Evolutionary conservation across 1,140 invertebrate species (phyloP).

Genomic region (Drosophila simulans): DNA sequence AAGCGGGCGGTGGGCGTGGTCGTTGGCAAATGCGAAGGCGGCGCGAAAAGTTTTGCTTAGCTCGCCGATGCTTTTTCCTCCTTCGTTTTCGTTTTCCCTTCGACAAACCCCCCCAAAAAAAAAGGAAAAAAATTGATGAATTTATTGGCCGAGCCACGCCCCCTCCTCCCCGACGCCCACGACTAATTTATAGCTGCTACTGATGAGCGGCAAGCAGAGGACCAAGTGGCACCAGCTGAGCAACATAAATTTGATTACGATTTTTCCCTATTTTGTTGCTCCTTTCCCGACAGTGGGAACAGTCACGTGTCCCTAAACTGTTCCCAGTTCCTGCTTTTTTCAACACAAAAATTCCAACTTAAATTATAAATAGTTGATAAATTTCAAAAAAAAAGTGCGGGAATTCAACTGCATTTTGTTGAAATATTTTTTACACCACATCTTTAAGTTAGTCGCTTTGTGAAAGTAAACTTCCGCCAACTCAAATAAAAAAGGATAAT

Average conservation of each 20-base stretch:
- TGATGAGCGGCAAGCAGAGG: constrained; percentile 11
- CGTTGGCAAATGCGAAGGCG: constrained; percentile 15
- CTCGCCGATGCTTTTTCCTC: constrained; percentile 24
- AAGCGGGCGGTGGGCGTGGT: not conserved
- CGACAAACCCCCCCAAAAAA: too few relatives aligned
- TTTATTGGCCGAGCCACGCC: constrained; percentile 48
- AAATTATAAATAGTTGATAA: too few relatives aligned
- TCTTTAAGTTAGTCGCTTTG: constrained; percentile 19
- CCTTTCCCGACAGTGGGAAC: not conserved
- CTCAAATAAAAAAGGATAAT: constrained; percentile 26
- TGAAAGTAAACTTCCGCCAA: constrained; percentile 34
- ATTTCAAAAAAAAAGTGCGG: too few relatives aligned
- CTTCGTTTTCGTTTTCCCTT: constrained; percentile 14
- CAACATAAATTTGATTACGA: constrained; percentile 40
- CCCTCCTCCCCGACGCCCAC: not conserved
- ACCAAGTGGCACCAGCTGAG: constrained; percentile 22
- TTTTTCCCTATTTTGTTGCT: not conserved
- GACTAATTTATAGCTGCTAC: constrained; percentile 45
- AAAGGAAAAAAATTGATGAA: constrained; percentile 44
- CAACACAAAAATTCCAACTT: too few relatives aligned
- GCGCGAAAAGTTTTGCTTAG: constrained; percentile 33
- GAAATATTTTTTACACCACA: constrained; percentile 1
- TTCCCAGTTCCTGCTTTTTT: not conserved
- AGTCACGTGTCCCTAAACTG: not conserved
- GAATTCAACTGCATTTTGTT: not conserved